Evolutionary conservation across 2,113 vertebrate genomes (phyloP).

Genomic region (Mixornis gularis): DNA sequence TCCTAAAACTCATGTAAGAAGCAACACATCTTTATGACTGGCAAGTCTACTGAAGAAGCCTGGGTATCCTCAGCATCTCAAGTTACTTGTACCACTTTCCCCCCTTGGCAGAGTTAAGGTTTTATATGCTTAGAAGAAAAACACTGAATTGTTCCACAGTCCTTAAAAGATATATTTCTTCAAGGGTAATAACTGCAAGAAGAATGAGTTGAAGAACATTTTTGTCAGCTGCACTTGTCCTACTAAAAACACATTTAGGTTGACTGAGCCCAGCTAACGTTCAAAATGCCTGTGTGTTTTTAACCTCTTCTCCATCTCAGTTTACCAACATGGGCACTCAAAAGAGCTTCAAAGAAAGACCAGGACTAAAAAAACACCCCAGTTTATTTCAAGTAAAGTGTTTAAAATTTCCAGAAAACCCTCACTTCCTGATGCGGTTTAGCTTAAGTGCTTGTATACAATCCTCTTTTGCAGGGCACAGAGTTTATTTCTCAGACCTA

Average conservation of each 20-base stretch:
- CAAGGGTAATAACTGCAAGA: neutral
- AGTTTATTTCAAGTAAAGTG: neutral
- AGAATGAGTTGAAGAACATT: neutral
- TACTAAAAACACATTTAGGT: neutral
- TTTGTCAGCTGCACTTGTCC: neutral
- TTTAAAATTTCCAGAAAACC: neutral
- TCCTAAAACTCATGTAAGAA: neutral
- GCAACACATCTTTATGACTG: neutral
- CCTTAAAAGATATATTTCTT: neutral
- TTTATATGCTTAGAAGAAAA: neutral
- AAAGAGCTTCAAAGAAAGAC: neutral
- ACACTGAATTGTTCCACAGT: neutral
- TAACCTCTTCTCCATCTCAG: neutral
- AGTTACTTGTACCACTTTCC: neutral
- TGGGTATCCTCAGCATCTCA: neutral
- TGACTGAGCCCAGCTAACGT: neutral
- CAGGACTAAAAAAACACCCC: neutral
- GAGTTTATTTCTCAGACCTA: neutral
- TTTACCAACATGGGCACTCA: neutral
- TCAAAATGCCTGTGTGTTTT: fast-evolving
- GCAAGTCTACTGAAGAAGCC: neutral
- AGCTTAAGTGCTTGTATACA: neutral
- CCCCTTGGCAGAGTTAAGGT: neutral
- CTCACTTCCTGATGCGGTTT: neutral
- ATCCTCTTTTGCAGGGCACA: neutral